Evolutionary conservation across 2,888 invertebrate species (phyloP).

Genomic region (Nesidiocoris tenuis): DNA sequence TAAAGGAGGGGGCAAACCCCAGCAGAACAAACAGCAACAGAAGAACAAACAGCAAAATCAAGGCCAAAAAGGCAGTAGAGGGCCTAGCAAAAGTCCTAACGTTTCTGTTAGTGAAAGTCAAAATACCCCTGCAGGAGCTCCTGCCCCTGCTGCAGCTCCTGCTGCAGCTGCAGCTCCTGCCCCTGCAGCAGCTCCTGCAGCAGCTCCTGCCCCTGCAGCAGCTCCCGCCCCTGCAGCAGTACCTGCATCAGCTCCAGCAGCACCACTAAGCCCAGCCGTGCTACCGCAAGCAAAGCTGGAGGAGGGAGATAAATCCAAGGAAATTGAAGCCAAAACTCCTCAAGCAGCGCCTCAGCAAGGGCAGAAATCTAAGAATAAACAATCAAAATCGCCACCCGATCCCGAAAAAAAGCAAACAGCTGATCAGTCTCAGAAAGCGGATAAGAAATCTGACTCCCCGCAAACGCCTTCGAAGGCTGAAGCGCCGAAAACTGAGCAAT

Average conservation of each 20-base stretch:
- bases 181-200: neutral
- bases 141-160: neutral
- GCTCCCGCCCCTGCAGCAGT: neutral
- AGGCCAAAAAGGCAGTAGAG: slow-evolving; percentile 8
- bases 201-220: neutral
- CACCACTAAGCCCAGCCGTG: neutral
- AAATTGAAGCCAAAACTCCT: neutral
- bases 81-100: neutral
- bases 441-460: neutral
- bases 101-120: neutral
- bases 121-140: neutral
- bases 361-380: neutral
- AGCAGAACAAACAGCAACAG: slow-evolving; percentile 17
- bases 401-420: neutral
- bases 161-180: neutral
- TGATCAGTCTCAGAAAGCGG: neutral
- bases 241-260: neutral
- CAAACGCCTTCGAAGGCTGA: neutral
- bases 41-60: slow-evolving; percentile 4
- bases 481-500: neutral
- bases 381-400: slow-evolving; percentile 6
- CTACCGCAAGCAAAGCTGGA: neutral
- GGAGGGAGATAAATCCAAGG: neutral
- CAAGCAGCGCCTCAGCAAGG: neutral
- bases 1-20: slow-evolving; percentile 19